Evolutionary conservation across 2,113 vertebrate species (phyloP), one percentile per base, ranked within the genome.

Genomic region (Formicarius rufipectus): DNA sequence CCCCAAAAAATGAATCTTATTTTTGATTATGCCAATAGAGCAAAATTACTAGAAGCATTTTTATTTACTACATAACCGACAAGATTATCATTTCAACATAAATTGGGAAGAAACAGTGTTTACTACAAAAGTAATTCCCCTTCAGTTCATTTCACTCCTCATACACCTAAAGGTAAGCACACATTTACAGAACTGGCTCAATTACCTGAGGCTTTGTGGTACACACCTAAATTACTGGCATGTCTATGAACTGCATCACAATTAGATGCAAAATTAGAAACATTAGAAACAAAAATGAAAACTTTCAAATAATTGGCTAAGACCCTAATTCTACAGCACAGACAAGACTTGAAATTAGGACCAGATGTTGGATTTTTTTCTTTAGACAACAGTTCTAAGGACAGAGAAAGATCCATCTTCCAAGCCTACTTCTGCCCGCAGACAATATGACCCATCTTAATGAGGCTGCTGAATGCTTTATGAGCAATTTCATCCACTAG

Each of bases 381-480:
- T 73, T 94, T 84, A 84, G 92, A 89, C 56, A 95, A 87, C 73
- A 78, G 42, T 74, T 95, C 77, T 92, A 84, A 89, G 69, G 84
- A 78, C 35, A 87, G 50, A 58, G 58, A 64, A 88, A 93, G 63
- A 95, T 96, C 45, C 76, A 60, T 95, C 89, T 96, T 92, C 76
- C 64, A 86, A 87, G 76, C 39, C 69, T 89, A 78, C 91, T 96
- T 88, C 84, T 91, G 91, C 77, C 56, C 87, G 91, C 64, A 95
- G 87, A 96, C 87, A 87, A 89, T 85, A 93, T 56, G 56, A 90
- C 69, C 94, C 14, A 1, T 92, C 86, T 89, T 94, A 95, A 95
- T 84, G 62, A 95, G 89, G 78, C 60, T 91, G 84, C 66, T 95
- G 89, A 95, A 96, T 69, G 89, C 94, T 95, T 96, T 95, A 97